phyloP scores from a whole-genome alignment of 1,140 invertebrate genomes.

The Scylla paramamosain region DNA sequence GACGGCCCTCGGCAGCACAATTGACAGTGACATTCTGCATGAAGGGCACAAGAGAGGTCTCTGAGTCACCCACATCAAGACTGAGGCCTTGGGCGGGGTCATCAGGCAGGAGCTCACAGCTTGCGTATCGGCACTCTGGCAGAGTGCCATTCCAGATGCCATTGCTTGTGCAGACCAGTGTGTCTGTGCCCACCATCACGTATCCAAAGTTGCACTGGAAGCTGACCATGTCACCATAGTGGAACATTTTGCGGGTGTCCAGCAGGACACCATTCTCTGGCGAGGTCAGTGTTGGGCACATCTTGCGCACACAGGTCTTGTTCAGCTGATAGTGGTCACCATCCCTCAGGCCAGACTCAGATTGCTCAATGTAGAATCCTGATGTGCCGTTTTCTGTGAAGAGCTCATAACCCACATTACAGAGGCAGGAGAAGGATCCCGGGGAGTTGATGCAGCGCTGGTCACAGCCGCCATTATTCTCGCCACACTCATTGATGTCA shows the following conservation, averaged over 20 bases:
- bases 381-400: conserved; percentile 95
- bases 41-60: conserved; percentile 91
- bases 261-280: conserved; percentile 95
- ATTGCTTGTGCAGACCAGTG: conserved; percentile 92
- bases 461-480: conserved; percentile 95
- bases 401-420: conserved; percentile 95
- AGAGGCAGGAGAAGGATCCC: conserved; percentile 92
- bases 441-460: conserved; percentile 95
- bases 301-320: conserved; percentile 96
- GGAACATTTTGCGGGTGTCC: conserved; percentile 88
- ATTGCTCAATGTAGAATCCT: conserved; percentile 89
- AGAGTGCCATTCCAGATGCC: conserved; percentile 96
- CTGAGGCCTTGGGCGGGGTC: conserved; percentile 92
- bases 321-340: conserved; percentile 95
- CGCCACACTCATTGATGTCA: conserved; percentile 95
- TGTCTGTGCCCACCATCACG: conserved; percentile 91
- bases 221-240: conserved; percentile 93
- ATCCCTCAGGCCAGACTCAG: conserved; percentile 92
- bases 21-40: conserved; percentile 93
- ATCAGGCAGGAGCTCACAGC: conserved; percentile 93
- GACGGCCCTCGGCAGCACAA: conserved; percentile 88
- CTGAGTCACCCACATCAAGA: conserved; percentile 87
- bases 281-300: conserved; percentile 89
- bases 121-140: conserved; percentile 89
- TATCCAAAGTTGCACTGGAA: conserved; percentile 98